Conservation (phyloP, 2,113 vertebrate species). For the Nothocercus julius region DNA sequence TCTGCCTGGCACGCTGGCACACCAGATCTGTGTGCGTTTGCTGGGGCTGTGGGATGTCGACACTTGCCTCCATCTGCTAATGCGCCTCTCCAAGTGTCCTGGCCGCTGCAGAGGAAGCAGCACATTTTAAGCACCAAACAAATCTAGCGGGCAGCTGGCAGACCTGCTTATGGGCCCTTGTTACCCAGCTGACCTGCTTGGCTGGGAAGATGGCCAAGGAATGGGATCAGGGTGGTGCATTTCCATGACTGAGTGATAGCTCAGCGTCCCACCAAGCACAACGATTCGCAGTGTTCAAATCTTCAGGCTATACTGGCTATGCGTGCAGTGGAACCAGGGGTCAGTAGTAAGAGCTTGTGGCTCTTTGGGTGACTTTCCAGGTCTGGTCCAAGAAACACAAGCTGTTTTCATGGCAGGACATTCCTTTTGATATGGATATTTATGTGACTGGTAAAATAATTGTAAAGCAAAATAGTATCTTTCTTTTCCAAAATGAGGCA, state of each 20-base stretch:
- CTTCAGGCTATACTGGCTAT: fast-evolving
- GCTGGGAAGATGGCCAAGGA: not conserved
- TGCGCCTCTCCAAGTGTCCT: not conserved
- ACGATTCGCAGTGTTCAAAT: fast-evolving
- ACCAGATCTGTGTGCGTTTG: fast-evolving
- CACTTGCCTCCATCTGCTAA: not conserved
- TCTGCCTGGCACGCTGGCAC: not conserved
- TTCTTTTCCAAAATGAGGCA: not conserved
- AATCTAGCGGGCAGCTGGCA: not conserved
- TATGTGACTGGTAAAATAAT: not conserved
- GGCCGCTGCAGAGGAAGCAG: fast-evolving
- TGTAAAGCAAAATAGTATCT: not conserved
- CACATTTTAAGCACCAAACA: not conserved
- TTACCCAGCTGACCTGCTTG: not conserved
- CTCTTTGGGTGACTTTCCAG: not conserved
- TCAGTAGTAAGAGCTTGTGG: not conserved
- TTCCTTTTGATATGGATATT: not conserved
- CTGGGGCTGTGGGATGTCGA: not conserved
- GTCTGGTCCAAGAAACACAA: not conserved
- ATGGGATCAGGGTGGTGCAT: fast-evolving
- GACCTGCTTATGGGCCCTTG: not conserved
- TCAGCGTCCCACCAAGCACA: not conserved
- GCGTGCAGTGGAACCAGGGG: not conserved
- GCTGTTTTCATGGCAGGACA: not conserved
- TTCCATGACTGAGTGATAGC: not conserved